These are phyloP conservation scores for Osedax frankpressi DNA, from an alignment of 2,888 invertebrate genomes.

Conservation along the genomic window DNA sequence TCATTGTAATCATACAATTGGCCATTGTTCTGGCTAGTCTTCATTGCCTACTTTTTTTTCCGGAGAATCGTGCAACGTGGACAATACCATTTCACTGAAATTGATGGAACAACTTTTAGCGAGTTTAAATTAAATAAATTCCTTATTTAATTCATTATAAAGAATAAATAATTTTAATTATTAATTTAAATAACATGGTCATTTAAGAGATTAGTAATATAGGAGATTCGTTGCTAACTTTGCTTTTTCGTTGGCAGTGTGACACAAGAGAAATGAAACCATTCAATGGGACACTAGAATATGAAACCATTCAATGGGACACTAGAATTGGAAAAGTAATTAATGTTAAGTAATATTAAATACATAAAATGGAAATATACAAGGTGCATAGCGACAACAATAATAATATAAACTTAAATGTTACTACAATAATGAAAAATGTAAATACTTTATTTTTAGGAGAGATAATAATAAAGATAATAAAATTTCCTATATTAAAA, in stretches of 20 bases:
- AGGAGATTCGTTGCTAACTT: too few species aligned
- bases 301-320: background rate
- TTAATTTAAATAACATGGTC: too few species aligned
- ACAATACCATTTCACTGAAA: slow-evolving; percentile 47
- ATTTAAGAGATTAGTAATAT: too few species aligned
- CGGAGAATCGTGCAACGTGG: slow-evolving; percentile 47
- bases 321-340: background rate
- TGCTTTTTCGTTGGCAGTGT: slow-evolving; percentile 47
- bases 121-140: too few species aligned
- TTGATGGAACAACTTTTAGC: too few species aligned
- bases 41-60: slow-evolving; percentile 45
- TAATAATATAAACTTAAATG: background rate
- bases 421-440: background rate
- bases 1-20: too few species aligned
- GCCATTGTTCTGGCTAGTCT: too few species aligned
- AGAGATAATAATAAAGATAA: background rate
- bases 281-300: slow-evolving; percentile 48
- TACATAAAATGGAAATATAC: background rate
- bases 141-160: background rate
- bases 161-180: background rate
- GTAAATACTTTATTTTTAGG: background rate
- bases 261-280: slow-evolving; percentile 51
- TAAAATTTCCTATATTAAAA: background rate
- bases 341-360: background rate
- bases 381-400: background rate